These are phyloP conservation scores for Galeopsomyia nigrocyanea DNA, from an alignment of 2,888 invertebrate species.

Conservation along the genomic window DNA sequence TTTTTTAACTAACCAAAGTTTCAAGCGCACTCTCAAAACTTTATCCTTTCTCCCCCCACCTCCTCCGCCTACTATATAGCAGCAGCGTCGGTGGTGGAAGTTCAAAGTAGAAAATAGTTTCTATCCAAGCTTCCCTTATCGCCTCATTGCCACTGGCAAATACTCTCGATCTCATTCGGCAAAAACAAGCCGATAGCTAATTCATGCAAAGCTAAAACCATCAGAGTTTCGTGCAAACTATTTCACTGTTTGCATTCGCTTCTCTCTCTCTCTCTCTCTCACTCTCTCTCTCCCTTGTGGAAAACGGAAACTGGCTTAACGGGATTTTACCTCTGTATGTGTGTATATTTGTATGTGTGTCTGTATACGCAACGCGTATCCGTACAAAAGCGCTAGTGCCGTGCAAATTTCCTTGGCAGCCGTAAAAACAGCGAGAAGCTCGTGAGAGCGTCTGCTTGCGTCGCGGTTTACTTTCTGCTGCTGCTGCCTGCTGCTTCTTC, in stretches of 20 bases:
- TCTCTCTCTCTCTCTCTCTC: neutral
- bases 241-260: slow-evolving; percentile 2
- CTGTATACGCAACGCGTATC: neutral
- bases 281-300: neutral
- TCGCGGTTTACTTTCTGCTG: too few species aligned
- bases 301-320: slow-evolving; percentile 24
- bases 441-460: too few species aligned
- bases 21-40: too few species aligned
- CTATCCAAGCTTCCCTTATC: neutral
- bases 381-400: neutral
- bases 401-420: too few species aligned
- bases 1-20: too few species aligned
- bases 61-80: neutral
- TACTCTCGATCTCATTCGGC: slow-evolving; percentile 12
- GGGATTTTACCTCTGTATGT: slow-evolving; percentile 11
- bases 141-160: slow-evolving; percentile 4
- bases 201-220: slow-evolving; percentile 22
- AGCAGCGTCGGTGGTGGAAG: neutral
- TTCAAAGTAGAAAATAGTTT: neutral
- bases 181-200: slow-evolving; percentile 32
- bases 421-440: too few species aligned
- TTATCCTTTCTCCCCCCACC: neutral
- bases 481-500: too few species aligned
- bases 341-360: slow-evolving; percentile 5
- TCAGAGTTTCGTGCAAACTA: neutral